Base-by-base conservation (phyloP, 2,113 vertebrate species). In the Onychorhynchus coronatus region DNA sequence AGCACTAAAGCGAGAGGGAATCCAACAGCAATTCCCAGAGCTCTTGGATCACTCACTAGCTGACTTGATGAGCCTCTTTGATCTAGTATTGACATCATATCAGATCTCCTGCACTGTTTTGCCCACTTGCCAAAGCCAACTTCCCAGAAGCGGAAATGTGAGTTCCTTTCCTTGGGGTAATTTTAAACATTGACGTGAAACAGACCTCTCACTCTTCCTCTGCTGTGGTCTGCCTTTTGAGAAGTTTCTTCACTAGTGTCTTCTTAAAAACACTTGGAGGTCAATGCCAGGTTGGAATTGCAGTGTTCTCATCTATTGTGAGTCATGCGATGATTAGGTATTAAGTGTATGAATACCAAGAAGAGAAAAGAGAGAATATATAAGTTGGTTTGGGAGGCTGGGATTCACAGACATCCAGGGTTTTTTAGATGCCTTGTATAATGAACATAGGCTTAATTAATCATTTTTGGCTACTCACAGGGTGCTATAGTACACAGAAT, bases 21-120 rank as follows among this genome's bases (percentile, higher is more conserved):
- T 96, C 74, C 91, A 96, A 88, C 96, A 97, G 96, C 95, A 97
- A 98, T 97, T 95, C 92, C 86, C 86, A 77, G 44, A 50, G n/a
- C 58, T 89, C 72, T n/a, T 27, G 2, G 56, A 71, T 93, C 90
- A 72, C 95, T 97, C 70, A 68, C 78, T 59, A 35, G 68, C 86
- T 93, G 77, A 90, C 88, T 97, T 94, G 94, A 93, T 68, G 76
- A 94, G 72, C 83, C 39, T 79, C 78, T 98, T 96, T 98, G 95
- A 96, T 97, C 77, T 95, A 68, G 42, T 93, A 95, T 87, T 96
- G 91, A 93, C 92, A 96, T 96, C 80, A 77, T 47, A 97, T 95
- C 71, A 67, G 72, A 89, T 95, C 93, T 88, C 83, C 85, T 88
- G 68, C 79, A 41, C 88, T 88, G 27, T 85, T 95, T 95, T 85